These are phyloP conservation scores for Trissolcus japonicus DNA, from an alignment of 2,888 invertebrate genomes.

Conservation along the genomic window DNA sequence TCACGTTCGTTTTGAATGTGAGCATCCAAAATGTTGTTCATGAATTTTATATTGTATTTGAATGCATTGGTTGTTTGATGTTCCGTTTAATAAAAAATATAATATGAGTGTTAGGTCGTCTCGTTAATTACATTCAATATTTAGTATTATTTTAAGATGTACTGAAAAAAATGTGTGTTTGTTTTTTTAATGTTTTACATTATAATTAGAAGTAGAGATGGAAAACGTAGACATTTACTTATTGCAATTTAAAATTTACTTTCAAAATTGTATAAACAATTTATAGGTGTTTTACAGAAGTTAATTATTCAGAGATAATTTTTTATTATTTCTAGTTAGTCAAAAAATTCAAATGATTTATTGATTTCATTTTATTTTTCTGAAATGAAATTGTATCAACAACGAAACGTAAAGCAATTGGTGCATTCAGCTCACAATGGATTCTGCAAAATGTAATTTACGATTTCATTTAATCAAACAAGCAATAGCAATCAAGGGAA, in stretches of 20 bases:
- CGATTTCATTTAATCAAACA: background rate
- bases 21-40: slow-evolving; percentile 12
- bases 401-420: slow-evolving; percentile 36
- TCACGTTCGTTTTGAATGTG: background rate
- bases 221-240: slow-evolving; percentile 20
- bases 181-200: background rate
- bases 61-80: slow-evolving; percentile 53
- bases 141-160: background rate
- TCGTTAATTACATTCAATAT: background rate
- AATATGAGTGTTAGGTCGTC: slow-evolving; percentile 11
- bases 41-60: slow-evolving; percentile 18
- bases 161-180: background rate
- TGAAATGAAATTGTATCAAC: background rate
- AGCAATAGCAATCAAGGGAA: slow-evolving; percentile 23
- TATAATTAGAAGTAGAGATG: slow-evolving; percentile 21
- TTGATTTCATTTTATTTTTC: background rate
- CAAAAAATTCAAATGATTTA: too few relatives aligned
- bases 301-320: too few relatives aligned
- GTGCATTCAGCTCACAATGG: slow-evolving; percentile 29
- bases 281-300: too few relatives aligned
- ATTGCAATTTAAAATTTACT: slow-evolving; percentile 19
- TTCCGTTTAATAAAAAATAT: slow-evolving; percentile 18
- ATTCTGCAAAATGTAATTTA: slow-evolving; percentile 3
- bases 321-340: too few relatives aligned
- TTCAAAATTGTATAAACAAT: too few relatives aligned